These are phyloP conservation scores for Anseranas semipalmata DNA, from an alignment of 2,113 vertebrate species.

Conservation along the genomic window DNA sequence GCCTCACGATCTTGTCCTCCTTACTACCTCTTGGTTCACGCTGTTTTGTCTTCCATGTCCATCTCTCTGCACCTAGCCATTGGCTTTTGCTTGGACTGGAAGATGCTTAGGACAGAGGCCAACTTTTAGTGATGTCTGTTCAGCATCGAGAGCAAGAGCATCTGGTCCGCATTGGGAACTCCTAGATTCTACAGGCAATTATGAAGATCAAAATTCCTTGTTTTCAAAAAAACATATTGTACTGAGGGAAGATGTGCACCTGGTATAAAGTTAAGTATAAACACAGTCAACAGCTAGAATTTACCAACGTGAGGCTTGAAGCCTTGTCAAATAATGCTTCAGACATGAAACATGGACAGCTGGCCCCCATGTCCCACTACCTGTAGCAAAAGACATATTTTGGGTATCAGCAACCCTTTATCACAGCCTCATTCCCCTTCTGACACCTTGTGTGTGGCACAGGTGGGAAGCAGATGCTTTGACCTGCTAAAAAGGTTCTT, in stretches of 20 bases:
- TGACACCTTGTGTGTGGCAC: not conserved
- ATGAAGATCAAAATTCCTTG: not conserved
- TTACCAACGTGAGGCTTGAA: not conserved
- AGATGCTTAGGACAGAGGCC: not conserved
- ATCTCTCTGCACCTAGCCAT: not conserved
- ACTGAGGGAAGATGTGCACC: not conserved
- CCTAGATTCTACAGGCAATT: not conserved
- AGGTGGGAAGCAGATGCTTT: not conserved
- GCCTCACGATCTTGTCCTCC: not conserved
- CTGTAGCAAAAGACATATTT: not conserved
- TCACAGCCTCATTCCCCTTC: not conserved
- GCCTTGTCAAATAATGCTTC: not conserved
- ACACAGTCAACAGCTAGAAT: not conserved
- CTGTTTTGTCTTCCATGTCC: not conserved
- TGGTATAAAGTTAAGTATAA: not conserved
- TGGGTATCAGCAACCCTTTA: not conserved
- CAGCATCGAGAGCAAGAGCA: not conserved
- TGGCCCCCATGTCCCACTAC: not conserved
- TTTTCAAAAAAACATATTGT: not conserved
- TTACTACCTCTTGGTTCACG: not conserved
- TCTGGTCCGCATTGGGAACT: not conserved
- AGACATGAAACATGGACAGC: not conserved
- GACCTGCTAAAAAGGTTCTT: not conserved
- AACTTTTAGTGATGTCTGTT: not conserved
- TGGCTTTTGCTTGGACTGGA: not conserved